A percentile compares a stretch with the other conserved stretches of the same genome.
Conservation (phyloP, 53 echinoderm and acorn worm genomes). For the Stichopus horrens region DNA sequence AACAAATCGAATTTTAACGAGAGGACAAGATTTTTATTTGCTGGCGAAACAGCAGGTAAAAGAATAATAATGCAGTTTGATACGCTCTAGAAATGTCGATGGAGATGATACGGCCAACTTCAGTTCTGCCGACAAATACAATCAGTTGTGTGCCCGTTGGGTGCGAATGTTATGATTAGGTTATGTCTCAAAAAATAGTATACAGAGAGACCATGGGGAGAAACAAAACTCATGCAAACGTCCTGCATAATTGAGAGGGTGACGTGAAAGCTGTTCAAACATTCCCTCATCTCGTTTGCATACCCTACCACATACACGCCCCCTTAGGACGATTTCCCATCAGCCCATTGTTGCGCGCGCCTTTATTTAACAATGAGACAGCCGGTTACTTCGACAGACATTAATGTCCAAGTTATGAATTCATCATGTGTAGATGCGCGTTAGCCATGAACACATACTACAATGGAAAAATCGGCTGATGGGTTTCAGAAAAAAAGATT, state of each 20-base stretch:
- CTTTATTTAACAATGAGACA: too few relatives aligned
- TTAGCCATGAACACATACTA: too few relatives aligned
- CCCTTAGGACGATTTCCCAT: slow-evolving; percentile 1
- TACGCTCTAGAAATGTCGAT: slow-evolving; percentile 47
- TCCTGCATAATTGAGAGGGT: slow-evolving; percentile 8
- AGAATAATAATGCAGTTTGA: slow-evolving; percentile 49
- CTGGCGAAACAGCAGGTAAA: slow-evolving; percentile 43
- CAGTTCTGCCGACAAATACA: slow-evolving; percentile 39
- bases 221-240: slow-evolving; percentile 4
- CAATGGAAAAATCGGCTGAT: too few relatives aligned
- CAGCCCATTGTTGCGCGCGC: background rate
- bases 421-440: too few relatives aligned
- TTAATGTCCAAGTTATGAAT: too few relatives aligned
- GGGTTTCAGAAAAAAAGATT: too few relatives aligned
- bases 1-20: slow-evolving; percentile 53
- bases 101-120: slow-evolving; percentile 29
- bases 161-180: slow-evolving; percentile 37
- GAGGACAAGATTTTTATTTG: slow-evolving; percentile 33
- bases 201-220: background rate
- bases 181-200: slow-evolving; percentile 4
- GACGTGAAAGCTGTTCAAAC: slow-evolving; percentile 36
- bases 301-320: slow-evolving; percentile 19
- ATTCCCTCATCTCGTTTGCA: slow-evolving; percentile 29
- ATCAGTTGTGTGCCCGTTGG: slow-evolving; percentile 33
- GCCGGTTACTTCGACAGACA: too few relatives aligned